phyloP scores from a whole-genome alignment of 2,888 invertebrate species.

The Odontothrips loti region DNA sequence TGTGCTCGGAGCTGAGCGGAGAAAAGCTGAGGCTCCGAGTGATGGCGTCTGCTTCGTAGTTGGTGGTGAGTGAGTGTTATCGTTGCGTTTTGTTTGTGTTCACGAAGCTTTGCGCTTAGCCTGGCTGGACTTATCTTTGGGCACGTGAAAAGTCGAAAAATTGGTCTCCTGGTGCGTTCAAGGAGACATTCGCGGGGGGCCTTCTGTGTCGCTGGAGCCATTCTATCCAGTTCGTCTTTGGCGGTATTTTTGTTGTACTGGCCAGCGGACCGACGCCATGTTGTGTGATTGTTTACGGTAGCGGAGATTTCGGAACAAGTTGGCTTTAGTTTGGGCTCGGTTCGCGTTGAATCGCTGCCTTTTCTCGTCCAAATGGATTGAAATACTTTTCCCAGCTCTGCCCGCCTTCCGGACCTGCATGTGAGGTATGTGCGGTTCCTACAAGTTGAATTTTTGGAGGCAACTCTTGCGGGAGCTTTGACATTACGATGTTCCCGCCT shows the following conservation, averaged over 20 bases:
- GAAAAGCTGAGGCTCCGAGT: neutral
- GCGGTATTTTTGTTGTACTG: slow-evolving; percentile 24
- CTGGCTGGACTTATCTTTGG: too few relatives aligned
- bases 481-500: slow-evolving; percentile 14
- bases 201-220: too few relatives aligned
- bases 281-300: slow-evolving; percentile 26
- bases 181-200: too few relatives aligned
- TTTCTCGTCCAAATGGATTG: neutral
- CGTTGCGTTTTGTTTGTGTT: neutral
- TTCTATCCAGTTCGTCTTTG: neutral
- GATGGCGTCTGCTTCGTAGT: slow-evolving; percentile 24
- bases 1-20: neutral
- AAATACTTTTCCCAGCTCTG: neutral
- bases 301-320: neutral
- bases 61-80: neutral
- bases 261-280: slow-evolving; percentile 18
- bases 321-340: neutral
- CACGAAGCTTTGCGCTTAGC: neutral
- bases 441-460: slow-evolving; percentile 20
- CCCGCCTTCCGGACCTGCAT: neutral
- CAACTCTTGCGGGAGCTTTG: slow-evolving; percentile 17
- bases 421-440: neutral
- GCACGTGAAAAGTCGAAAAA: too few relatives aligned
- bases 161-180: too few relatives aligned
- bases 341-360: neutral